Conservation (phyloP, 2,113 vertebrate species). For the Meleagris gallopavo region DNA sequence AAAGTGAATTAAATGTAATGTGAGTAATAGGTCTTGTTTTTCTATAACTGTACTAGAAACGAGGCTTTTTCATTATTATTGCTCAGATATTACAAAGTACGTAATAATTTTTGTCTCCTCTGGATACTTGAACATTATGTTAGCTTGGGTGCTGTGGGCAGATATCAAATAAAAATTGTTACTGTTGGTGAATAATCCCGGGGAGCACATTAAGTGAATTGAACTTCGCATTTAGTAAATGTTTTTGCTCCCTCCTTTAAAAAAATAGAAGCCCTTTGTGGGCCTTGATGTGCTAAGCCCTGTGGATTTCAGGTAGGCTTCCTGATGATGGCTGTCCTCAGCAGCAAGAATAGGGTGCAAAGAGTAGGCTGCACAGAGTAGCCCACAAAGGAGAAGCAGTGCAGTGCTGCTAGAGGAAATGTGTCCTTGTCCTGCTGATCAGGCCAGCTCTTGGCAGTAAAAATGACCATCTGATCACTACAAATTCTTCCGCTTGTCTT, state of each 20-base stretch:
- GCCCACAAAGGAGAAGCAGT: background rate
- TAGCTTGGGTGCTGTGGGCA: background rate
- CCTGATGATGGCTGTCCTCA: fast-evolving
- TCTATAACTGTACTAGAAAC: background rate
- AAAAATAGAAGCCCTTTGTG: background rate
- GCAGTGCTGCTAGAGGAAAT: background rate
- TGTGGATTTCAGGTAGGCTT: background rate
- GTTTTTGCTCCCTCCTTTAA: background rate
- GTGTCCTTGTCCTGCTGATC: background rate
- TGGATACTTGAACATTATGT: background rate
- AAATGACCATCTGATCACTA: background rate
- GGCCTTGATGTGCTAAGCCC: background rate
- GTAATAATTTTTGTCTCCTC: background rate
- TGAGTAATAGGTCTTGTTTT: background rate
- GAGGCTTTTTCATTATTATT: background rate
- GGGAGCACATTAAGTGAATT: background rate
- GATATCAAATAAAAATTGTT: background rate
- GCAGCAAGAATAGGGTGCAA: background rate
- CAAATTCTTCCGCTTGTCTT: conserved; percentile 8
- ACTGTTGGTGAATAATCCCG: background rate
- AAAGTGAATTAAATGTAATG: background rate
- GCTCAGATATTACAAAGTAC: background rate
- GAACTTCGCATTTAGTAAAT: background rate
- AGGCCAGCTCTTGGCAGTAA: background rate
- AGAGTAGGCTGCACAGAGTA: background rate